phyloP scores from a whole-genome alignment of 2,113 vertebrate species.

The Xiphophorus hellerii region DNA sequence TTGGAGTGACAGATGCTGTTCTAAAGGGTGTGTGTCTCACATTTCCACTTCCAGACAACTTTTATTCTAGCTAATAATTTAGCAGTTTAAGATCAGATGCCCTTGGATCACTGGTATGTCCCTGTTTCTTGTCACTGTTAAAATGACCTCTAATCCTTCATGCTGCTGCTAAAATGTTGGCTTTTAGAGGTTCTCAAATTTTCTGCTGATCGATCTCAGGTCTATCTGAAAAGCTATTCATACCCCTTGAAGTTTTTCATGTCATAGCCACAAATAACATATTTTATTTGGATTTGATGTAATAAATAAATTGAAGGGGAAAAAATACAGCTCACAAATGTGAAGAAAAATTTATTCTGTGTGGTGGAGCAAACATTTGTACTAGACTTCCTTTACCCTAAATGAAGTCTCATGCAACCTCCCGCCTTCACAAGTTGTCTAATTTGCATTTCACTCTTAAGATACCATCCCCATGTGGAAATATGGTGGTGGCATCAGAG shows the following conservation, averaged over 20 bases:
- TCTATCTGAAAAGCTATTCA: not conserved
- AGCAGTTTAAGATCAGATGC: not conserved
- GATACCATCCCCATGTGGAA: not conserved
- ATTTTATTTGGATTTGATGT: not conserved
- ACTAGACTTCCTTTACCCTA: too few species aligned
- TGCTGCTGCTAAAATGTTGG: not conserved
- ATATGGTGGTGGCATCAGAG: not conserved
- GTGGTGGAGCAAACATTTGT: too few species aligned
- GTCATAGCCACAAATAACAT: not conserved
- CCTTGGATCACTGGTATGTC: not conserved
- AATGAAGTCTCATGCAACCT: too few species aligned
- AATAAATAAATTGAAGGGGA: not conserved
- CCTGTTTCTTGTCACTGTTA: not conserved
- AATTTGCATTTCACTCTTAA: too few species aligned
- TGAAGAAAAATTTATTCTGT: too few species aligned
- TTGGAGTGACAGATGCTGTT: constrained; percentile 67
- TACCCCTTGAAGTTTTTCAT: not conserved
- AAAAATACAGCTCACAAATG: not conserved
- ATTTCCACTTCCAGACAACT: constrained; percentile 59
- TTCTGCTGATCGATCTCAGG: not conserved
- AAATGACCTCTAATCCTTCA: not conserved
- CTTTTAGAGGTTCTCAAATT: not conserved
- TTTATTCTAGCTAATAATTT: constrained; percentile 45
- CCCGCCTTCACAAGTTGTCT: too few species aligned
- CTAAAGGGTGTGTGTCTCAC: constrained; percentile 46